Base-by-base conservation (phyloP, 2,888 invertebrate genomes). In the Labia minor region DNA sequence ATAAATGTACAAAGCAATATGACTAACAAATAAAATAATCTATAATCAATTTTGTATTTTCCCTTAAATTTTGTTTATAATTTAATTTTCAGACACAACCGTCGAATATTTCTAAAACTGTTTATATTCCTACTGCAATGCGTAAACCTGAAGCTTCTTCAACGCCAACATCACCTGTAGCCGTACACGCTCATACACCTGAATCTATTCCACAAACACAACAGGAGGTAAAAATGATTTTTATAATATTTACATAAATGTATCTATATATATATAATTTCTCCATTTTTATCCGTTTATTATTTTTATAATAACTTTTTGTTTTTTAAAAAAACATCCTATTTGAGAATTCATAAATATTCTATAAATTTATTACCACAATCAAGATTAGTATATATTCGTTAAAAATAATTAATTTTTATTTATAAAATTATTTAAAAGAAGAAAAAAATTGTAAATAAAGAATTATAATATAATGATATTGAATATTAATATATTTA, bases 271-370 rank as follows among this genome's bases (percentile, higher is more conserved):
- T 76, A 1, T 81, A 80, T 21, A 81, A n/a, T n/a, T n/a, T n/a
- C n/a, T n/a, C n/a, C n/a, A n/a, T n/a, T n/a, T n/a, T n/a, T n/a
- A n/a, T n/a, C n/a, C n/a, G n/a, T n/a, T n/a, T n/a, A n/a, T n/a
- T n/a, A n/a, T n/a, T n/a, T n/a, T n/a, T n/a, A n/a, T n/a, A n/a
- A n/a, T n/a, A n/a, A n/a, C n/a, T n/a, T n/a, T n/a, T n/a, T n/a
- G n/a, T n/a, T n/a, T n/a, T n/a, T n/a, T n/a, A n/a, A n/a, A n/a
- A n/a, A n/a, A n/a, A n/a, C n/a, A n/a, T n/a, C n/a, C n/a, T n/a
- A n/a, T n/a, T n/a, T n/a, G n/a, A n/a, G n/a, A n/a, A n/a, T n/a
- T 83, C 37, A 82, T 81, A 72, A 84, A 82, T 72, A 81, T 78
- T 70, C 82, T 83, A 70, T 80, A 83, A 66, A 77, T 82, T 71